Evolutionary conservation across 2,888 invertebrate genomes (phyloP).

Genomic region (Seira ritae): DNA sequence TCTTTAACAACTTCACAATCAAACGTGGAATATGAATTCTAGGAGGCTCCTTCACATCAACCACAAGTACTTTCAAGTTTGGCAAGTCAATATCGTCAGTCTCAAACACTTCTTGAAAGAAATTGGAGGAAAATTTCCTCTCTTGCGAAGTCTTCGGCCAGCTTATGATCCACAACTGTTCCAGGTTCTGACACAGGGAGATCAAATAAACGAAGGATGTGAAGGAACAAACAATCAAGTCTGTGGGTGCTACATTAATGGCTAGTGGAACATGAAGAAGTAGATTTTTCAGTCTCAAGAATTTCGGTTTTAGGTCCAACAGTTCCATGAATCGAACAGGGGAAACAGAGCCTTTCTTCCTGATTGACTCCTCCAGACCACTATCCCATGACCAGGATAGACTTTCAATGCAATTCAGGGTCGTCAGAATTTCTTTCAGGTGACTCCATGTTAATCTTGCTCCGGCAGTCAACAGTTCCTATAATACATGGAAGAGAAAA

Average conservation of each 20-base stretch:
- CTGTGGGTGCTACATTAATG: conserved; percentile 54
- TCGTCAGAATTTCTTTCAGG: conserved; percentile 62
- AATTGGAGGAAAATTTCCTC: conserved; percentile 57
- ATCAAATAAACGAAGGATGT: conserved; percentile 65
- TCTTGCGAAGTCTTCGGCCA: conserved; percentile 69
- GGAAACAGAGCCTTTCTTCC: conserved; percentile 44
- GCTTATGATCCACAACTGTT: conserved; percentile 67
- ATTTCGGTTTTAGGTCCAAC: conserved; percentile 43
- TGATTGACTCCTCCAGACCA: conserved; percentile 55
- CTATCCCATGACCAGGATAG: conserved; percentile 70
- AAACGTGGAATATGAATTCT: conserved; percentile 63
- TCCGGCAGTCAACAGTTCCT: conserved; percentile 67
- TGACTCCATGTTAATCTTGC: conserved; percentile 67
- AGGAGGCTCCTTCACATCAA: conserved; percentile 63
- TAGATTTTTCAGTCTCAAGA: conserved; percentile 49
- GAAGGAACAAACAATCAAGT: conserved; percentile 59
- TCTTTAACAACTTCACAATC: conserved; percentile 52
- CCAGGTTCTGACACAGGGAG: conserved; percentile 66
- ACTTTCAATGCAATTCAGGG: conserved; percentile 28
- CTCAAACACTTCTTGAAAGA: conserved; percentile 59
- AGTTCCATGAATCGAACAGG: conserved; percentile 46
- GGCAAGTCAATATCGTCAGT: conserved; percentile 56
- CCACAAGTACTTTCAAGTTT: conserved; percentile 63
- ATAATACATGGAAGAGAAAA: conserved; percentile 7
- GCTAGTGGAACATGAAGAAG: conserved; percentile 66